Evolutionary conservation across 2,797 vertebrate species (phyloP), one percentile per base, ranked within the genome.

Genomic region (Sebastes hopkinsi): DNA sequence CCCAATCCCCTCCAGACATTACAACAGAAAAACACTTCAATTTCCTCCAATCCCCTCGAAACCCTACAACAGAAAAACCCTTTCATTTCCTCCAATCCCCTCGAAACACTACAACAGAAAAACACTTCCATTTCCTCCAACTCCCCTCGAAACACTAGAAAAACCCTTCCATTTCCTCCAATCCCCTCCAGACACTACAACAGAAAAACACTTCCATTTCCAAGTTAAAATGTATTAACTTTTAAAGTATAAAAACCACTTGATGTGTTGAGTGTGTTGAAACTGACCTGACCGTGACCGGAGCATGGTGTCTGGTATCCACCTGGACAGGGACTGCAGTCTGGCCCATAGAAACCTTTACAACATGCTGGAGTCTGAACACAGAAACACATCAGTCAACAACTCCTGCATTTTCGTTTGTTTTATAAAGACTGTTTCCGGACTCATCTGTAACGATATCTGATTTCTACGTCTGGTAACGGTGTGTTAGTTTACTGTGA

Each of bases 261-360:
- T 16, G 6, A 27, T 58, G 18, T 14, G 12, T 32, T 11, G 16
- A 20, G 34, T 42, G 42, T 23, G n/a, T 20, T 6, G 25, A 14
- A 16, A 30, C 77, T 94, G 89, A 99, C 98, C 96, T 96, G 94
- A 16, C 98, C 98, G 0, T 97, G 97, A 82, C 96, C 95, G 0
- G 96, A 98, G 84, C 98, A 99, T 0, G 97, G 96, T 0, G 84
- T 92, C 56, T 68, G 90, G 90, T 95, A 96, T 32, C 97, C 97
- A 80, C 98, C 97, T 0, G 97, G 98, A 76, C 98, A 99, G 0
- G 94, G 95, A 14, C 77, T 91, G 86, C 98, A 99, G 58, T 97
- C 96, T 18, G 94, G 91, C 32, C 98, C 97, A 1, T 96, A 98
- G 94, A 99, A 99, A 1, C 98, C 98, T 88, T 88, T 94, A 89